These are phyloP conservation scores for Hippocampus abdominalis DNA, from an alignment of 2,113 vertebrate species.

Conservation along the genomic window DNA sequence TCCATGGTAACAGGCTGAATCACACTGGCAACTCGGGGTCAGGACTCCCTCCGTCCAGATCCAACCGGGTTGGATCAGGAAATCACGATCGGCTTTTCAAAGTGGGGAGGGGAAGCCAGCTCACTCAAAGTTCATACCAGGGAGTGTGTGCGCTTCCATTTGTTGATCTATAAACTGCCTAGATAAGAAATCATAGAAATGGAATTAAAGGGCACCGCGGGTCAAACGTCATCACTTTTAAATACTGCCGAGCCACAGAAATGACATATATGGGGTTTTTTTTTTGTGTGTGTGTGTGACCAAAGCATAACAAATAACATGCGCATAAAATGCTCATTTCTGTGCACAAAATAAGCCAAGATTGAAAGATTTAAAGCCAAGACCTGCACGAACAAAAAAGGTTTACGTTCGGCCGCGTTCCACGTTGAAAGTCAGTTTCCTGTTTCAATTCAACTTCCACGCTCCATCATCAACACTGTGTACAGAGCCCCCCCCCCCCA, in stretches of 20 bases:
- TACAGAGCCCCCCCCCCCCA: not conserved
- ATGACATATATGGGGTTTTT: not conserved
- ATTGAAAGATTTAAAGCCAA: too few species aligned
- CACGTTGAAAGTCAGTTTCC: not conserved
- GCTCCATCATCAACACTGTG: not conserved
- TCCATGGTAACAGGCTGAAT: slow-evolving; percentile 72
- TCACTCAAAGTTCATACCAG: not conserved
- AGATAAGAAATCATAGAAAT: not conserved
- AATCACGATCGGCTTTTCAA: slow-evolving; percentile 43
- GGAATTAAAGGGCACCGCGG: not conserved
- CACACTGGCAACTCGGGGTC: slow-evolving; percentile 60
- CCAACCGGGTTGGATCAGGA: slow-evolving; percentile 23
- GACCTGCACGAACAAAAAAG: too few species aligned
- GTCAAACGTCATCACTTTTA: not conserved
- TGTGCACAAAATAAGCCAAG: not conserved
- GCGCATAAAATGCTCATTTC: not conserved
- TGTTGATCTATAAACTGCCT: not conserved
- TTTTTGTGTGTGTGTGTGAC: not conserved
- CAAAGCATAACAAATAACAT: not conserved
- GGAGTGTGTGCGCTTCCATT: not conserved
- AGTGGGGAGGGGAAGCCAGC: not conserved
- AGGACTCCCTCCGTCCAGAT: slow-evolving; percentile 19
- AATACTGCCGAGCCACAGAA: not conserved
- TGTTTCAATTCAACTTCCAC: not conserved
- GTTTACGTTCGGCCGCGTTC: too few species aligned